These are phyloP conservation scores for Notoglanidium macrostoma DNA, from an alignment of 2,797 vertebrate species.

Conservation along the genomic window DNA sequence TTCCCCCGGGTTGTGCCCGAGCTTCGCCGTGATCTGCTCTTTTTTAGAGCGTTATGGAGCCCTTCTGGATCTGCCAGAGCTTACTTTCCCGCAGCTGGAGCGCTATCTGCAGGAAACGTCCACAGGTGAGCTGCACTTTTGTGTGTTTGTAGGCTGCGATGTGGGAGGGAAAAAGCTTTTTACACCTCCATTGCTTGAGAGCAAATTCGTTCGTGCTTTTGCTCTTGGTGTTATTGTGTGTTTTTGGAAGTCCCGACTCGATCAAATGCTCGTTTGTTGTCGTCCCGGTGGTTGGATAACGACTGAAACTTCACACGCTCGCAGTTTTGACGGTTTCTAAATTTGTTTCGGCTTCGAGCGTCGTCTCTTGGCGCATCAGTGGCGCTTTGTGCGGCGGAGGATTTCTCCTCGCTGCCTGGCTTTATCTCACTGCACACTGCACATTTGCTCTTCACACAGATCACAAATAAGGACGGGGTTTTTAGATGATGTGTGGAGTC, in stretches of 20 bases:
- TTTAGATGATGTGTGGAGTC: background rate
- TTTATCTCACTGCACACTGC: conserved; percentile 70
- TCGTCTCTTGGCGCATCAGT: conserved; percentile 20
- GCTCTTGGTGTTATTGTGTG: conserved; percentile 41
- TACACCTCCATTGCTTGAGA: conserved; percentile 67
- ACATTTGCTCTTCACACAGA: conserved; percentile 49
- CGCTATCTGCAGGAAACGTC: conserved; percentile 87
- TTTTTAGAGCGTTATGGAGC: conserved; percentile 92
- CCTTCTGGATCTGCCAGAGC: conserved; percentile 88
- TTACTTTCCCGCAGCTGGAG: conserved; percentile 92
- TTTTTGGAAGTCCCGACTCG: background rate
- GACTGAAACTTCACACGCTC: background rate
- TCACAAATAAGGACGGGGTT: conserved; percentile 44
- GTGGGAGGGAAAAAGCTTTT: conserved; percentile 62
- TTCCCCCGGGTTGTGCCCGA: conserved; percentile 85
- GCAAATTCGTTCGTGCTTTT: conserved; percentile 59
- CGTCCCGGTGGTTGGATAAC: background rate
- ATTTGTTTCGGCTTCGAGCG: background rate
- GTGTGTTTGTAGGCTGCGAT: conserved; percentile 58
- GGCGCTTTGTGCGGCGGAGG: conserved; percentile 62
- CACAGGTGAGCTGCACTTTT: conserved; percentile 70
- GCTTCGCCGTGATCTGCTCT: conserved; percentile 95
- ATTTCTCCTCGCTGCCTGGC: conserved; percentile 63
- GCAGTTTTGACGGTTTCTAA: background rate
- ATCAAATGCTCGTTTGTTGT: background rate